phyloP scores from a whole-genome alignment of 1,140 invertebrate species.

The Conopomorpha cramerella region DNA sequence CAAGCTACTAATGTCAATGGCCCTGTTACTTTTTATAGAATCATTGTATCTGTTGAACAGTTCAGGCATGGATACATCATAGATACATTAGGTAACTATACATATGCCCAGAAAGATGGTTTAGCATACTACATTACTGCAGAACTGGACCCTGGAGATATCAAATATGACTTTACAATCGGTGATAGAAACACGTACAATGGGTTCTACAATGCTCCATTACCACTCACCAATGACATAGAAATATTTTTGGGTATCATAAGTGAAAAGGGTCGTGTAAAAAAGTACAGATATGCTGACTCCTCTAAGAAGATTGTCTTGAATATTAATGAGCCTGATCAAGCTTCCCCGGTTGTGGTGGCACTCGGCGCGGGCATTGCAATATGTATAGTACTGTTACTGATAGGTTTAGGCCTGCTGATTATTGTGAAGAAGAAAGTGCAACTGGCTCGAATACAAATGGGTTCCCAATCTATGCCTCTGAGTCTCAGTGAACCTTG shows the following conservation, averaged over 20 bases:
- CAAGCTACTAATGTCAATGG: conserved; percentile 73
- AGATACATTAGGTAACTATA: conserved; percentile 63
- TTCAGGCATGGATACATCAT: conserved; percentile 64
- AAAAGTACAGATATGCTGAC: conserved; percentile 69
- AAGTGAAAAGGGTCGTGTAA: conserved; percentile 67
- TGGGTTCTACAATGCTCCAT: conserved; percentile 78
- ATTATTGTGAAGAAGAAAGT: conserved; percentile 47
- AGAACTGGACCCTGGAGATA: conserved; percentile 67
- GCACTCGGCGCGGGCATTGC: conserved; percentile 48
- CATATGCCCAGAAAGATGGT: conserved; percentile 62
- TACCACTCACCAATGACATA: conserved; percentile 67
- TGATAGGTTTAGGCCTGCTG: conserved; percentile 43
- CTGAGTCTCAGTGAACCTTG: conserved; percentile 58
- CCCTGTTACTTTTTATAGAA: conserved; percentile 71
- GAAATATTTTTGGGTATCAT: conserved; percentile 76
- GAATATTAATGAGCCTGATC: conserved; percentile 49
- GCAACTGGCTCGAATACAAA: conserved; percentile 28
- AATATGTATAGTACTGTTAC: conserved; percentile 44
- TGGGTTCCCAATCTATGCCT: conserved; percentile 51
- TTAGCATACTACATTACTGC: conserved; percentile 81
- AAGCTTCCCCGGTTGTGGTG: conserved; percentile 45
- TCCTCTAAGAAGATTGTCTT: conserved; percentile 53
- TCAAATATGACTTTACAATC: conserved; percentile 70
- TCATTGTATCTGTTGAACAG: conserved; percentile 72
- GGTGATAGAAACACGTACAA: conserved; percentile 78